These are phyloP conservation scores for Acrobeloides nanus DNA, from an alignment of 2,888 invertebrate genomes.

Conservation along the genomic window DNA sequence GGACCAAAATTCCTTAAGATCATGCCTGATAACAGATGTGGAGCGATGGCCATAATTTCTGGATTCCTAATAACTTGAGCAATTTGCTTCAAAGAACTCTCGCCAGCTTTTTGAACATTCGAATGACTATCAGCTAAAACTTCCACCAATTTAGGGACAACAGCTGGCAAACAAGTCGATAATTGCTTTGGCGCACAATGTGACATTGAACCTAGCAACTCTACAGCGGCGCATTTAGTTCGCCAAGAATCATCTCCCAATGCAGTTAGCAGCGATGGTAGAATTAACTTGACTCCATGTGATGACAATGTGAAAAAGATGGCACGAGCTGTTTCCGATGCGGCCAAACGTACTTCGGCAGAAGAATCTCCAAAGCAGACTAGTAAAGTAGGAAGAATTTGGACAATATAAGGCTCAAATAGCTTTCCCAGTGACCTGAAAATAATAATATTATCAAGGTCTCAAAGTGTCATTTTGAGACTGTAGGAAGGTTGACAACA, in stretches of 20 bases:
- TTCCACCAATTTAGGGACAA: constrained; percentile 93
- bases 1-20: constrained; percentile 4
- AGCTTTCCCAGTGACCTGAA: constrained; percentile 68
- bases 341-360: constrained; percentile 80
- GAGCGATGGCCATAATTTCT: constrained; percentile 21
- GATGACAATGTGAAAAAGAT: constrained; percentile 76
- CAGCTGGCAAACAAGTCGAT: constrained; percentile 90
- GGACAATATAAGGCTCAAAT: constrained; percentile 97
- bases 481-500: too few species aligned
- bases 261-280: constrained; percentile 83
- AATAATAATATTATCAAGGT: constrained; percentile 4
- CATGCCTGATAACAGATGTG: constrained; percentile 12
- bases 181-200: constrained; percentile 97
- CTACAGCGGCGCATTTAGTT: constrained; percentile 68
- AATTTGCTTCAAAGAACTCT: constrained; percentile 86
- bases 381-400: constrained; percentile 85
- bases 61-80: constrained; percentile 72
- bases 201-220: constrained; percentile 64
- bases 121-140: constrained; percentile 88
- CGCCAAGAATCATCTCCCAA: constrained; percentile 97
- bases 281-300: constrained; percentile 91
- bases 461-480: too few species aligned
- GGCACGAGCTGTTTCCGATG: constrained; percentile 79
- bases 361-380: constrained; percentile 91
- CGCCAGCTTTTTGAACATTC: constrained; percentile 58